phyloP scores from a whole-genome alignment of 53 echinoderm and acorn worm species.

The Mesocentrotus franciscanus region DNA sequence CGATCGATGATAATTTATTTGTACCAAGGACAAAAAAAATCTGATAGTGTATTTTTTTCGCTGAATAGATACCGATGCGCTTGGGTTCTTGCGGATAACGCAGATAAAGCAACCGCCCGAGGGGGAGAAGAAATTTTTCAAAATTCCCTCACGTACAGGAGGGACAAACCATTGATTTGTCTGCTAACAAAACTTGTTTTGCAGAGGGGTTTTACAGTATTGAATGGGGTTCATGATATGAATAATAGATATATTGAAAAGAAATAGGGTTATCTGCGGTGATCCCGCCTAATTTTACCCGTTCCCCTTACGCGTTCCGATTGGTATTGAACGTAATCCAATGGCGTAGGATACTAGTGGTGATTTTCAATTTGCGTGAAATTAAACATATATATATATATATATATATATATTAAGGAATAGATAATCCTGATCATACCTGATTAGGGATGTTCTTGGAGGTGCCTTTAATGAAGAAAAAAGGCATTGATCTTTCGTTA shows the following conservation, averaged over 20 bases:
- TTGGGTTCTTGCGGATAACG: background rate
- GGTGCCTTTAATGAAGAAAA: too few relatives aligned
- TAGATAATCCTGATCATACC: too few relatives aligned
- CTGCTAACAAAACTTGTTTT: constrained; percentile 11
- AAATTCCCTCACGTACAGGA: background rate
- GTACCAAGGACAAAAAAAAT: background rate
- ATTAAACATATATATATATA: too few relatives aligned
- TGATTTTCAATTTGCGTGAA: too few relatives aligned
- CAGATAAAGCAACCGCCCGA: background rate
- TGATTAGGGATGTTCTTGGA: too few relatives aligned
- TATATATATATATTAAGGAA: too few relatives aligned
- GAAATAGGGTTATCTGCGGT: background rate
- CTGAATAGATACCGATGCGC: background rate
- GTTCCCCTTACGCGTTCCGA: background rate
- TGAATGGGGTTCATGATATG: background rate
- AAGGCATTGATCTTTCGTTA: too few relatives aligned
- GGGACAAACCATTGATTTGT: constrained; percentile 32
- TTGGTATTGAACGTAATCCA: too few relatives aligned
- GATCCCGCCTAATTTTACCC: background rate
- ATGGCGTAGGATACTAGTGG: too few relatives aligned
- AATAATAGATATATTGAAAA: background rate
- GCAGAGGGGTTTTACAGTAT: background rate
- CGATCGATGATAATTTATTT: constrained; percentile 4
- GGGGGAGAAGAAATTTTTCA: background rate
- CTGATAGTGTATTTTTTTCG: background rate